A percentile compares a stretch with the other conserved stretches of the same genome.
Conservation (phyloP, 2,888 invertebrate species). For the Ophion ventricosus region DNA sequence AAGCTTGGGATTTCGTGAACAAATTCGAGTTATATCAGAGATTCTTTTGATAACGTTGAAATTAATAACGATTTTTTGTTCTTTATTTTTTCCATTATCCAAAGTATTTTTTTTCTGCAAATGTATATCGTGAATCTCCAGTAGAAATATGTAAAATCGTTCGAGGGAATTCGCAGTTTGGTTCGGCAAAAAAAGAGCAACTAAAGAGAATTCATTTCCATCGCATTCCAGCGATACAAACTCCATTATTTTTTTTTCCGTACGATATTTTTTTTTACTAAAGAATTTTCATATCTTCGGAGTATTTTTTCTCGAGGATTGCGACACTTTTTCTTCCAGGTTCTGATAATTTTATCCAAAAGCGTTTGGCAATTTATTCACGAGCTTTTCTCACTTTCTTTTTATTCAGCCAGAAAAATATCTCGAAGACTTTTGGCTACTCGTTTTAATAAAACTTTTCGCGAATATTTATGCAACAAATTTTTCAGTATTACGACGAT, state of each 20-base stretch:
- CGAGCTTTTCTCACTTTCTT: not conserved
- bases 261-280: not conserved
- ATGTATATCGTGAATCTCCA: no score
- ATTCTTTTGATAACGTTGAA: not conserved
- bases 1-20: not conserved
- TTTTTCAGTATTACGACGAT: not conserved
- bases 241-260: not conserved
- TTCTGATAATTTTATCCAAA: not conserved
- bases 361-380: no score
- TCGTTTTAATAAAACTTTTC: not conserved
- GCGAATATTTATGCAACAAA: not conserved
- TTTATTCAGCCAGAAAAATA: not conserved
- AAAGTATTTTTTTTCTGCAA: no score
- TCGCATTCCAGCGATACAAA: no score
- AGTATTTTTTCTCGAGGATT: not conserved
- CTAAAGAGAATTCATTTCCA: no score
- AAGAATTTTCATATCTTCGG: not conserved
- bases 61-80: no score
- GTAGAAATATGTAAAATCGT: no score
- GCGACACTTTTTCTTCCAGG: not conserved
- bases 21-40: not conserved
- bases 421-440: not conserved
- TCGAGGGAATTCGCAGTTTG: no score
- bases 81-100: no score
- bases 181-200: no score